Evolutionary conservation across 2,113 vertebrate genomes (phyloP), one percentile per base, ranked within the genome.

Genomic region (Nerophis ophidion): DNA sequence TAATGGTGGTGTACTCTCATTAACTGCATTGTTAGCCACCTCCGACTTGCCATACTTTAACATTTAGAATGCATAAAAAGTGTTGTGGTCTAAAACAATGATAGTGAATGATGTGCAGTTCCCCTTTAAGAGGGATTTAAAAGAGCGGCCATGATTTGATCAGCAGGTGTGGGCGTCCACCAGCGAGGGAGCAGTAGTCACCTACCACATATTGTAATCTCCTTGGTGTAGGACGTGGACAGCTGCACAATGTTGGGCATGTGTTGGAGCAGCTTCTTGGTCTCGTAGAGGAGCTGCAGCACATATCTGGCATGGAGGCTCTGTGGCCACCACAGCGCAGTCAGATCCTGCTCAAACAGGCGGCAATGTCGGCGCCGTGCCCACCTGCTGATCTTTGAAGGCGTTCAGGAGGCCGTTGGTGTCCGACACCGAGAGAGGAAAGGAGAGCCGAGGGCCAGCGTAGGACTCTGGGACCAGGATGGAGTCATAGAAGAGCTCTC

Each of bases 221-320:
- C 93, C 74, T 90, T 94, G 71, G 88, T 84, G 67, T 92, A 93
- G 60, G 90, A 92, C 40, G 94, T 95, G 0, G 89, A 92, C 79
- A 94, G 26, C 34, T 91, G 88, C 57, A 74, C 87, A 79, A 99
- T 89, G 77, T 97, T 98, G 46, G 95, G 94, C 93, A 93, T 92
- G 71, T 93, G 90, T 70, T 91, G 92, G 55, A 99, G 88, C 63
- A 93, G 84, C 61, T 89, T 96, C 83, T 86, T 94, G 9, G 93
- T 92, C 85, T 98, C 93, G 36, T 83, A 85, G 0, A 99, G 85
- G 12, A 99, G 83, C 77, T 94, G 92, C 63, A 98, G 76, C 6
- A 97, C 91, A 36, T 96, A 98, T 69, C 84, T 89, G 60, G 92
- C 91, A 74, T 99, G 96, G 51, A 99, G 93, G 68, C 84, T 81